Evolutionary conservation across 2,888 invertebrate species (phyloP).

Genomic region (Coecobrya sp.): DNA sequence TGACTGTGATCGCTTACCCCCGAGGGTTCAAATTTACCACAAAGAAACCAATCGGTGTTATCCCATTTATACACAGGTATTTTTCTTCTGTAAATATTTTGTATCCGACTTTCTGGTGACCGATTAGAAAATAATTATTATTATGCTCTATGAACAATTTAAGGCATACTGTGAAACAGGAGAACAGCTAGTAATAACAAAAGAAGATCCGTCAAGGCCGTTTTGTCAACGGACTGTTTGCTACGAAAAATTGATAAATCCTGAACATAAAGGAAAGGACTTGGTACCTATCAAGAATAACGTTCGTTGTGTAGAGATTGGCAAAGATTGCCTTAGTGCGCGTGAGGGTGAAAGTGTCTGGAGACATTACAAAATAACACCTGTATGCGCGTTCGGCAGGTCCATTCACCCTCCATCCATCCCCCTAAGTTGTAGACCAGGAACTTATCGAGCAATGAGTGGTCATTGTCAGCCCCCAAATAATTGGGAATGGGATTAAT

Average conservation of each 20-base stretch:
- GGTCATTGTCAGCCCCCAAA: constrained; percentile 76
- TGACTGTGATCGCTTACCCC: constrained; percentile 68
- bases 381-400: no score
- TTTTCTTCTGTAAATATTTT: neutral
- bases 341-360: no score
- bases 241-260: neutral
- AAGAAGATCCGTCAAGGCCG: neutral
- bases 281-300: constrained; percentile 31
- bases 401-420: constrained; percentile 33
- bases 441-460: constrained; percentile 63
- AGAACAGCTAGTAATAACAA: constrained; percentile 9
- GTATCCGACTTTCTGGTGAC: neutral
- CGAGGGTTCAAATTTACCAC: constrained; percentile 68
- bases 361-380: no score
- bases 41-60: constrained; percentile 68
- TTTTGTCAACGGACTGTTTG: constrained; percentile 4
- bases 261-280: constrained; percentile 40
- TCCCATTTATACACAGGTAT: constrained; percentile 76
- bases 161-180: constrained; percentile 73
- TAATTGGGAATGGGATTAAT: constrained; percentile 46
- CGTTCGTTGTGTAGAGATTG: no score
- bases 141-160: neutral
- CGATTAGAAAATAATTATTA: no score
- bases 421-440: constrained; percentile 65
- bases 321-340: no score